Conservation (phyloP, 92 coral and sea anemone species). For the Blastomussa wellsi region DNA sequence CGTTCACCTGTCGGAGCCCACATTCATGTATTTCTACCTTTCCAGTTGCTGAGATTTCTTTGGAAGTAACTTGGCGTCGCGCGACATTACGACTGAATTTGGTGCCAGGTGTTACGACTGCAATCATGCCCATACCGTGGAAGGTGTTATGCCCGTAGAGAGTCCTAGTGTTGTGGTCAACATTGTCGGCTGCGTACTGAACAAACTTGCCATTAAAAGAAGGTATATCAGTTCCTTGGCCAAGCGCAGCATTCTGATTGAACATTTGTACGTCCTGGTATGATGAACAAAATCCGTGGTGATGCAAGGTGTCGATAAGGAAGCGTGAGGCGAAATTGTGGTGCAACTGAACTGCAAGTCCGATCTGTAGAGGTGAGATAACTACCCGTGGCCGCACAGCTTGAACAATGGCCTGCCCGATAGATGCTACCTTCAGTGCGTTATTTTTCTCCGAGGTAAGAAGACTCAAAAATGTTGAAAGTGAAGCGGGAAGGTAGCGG, state of each 20-base stretch:
- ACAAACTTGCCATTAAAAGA: too few relatives aligned
- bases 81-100: not conserved
- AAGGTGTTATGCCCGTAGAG: not conserved
- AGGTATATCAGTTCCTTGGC: too few relatives aligned
- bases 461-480: not conserved
- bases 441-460: not conserved
- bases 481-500: not conserved
- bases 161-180: too few relatives aligned
- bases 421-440: not conserved
- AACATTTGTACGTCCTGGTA: too few relatives aligned
- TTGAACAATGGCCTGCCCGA: conserved; percentile 21
- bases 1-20: conserved; percentile 40
- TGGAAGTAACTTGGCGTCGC: not conserved
- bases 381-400: too few relatives aligned
- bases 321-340: too few relatives aligned
- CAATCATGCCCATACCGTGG: not conserved
- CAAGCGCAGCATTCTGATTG: too few relatives aligned
- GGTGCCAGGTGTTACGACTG: not conserved
- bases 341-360: too few relatives aligned
- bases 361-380: too few relatives aligned
- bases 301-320: too few relatives aligned
- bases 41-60: not conserved
- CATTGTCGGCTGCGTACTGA: too few relatives aligned
- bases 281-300: too few relatives aligned
- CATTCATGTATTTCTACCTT: not conserved